Evolutionary conservation across 2,888 invertebrate species (phyloP).

Genomic region (Lumbricus terrestris): DNA sequence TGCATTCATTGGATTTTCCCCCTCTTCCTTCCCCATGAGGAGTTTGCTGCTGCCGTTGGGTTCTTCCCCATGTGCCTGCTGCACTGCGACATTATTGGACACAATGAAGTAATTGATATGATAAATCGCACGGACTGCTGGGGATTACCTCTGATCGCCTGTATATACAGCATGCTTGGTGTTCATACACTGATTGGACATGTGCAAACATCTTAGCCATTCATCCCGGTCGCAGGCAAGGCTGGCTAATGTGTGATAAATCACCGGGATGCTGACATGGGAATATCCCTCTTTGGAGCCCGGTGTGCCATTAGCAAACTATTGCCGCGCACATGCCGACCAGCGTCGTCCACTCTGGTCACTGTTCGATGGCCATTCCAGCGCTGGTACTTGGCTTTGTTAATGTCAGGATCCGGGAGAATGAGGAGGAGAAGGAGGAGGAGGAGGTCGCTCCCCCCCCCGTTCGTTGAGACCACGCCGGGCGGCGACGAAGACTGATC

Average conservation of each 20-base stretch:
- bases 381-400: neutral
- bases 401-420: slow-evolving; percentile 17
- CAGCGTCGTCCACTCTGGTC: slow-evolving; percentile 6
- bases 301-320: slow-evolving; percentile 18
- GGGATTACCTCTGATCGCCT: slow-evolving; percentile 16
- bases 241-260: slow-evolving; percentile 18
- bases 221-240: neutral
- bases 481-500: neutral
- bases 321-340: neutral
- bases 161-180: neutral
- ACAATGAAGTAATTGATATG: slow-evolving; percentile 19
- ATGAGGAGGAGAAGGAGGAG: too few species aligned
- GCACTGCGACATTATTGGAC: slow-evolving; percentile 14
- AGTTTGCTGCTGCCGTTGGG: neutral
- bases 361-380: slow-evolving; percentile 9
- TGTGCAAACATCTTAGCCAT: slow-evolving; percentile 18
- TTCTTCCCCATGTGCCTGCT: neutral
- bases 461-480: neutral
- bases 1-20: neutral
- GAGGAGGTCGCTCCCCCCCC: too few species aligned
- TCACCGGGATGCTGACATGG: slow-evolving; percentile 9
- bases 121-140: slow-evolving; percentile 6
- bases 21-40: too few species aligned
- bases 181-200: slow-evolving; percentile 15
- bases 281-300: slow-evolving; percentile 19